Percentiles rank a stretch among this genome's conserved stretches.
phyloP scores from a whole-genome alignment of 2,797 vertebrate genomes.

The Spinus pinus region DNA sequence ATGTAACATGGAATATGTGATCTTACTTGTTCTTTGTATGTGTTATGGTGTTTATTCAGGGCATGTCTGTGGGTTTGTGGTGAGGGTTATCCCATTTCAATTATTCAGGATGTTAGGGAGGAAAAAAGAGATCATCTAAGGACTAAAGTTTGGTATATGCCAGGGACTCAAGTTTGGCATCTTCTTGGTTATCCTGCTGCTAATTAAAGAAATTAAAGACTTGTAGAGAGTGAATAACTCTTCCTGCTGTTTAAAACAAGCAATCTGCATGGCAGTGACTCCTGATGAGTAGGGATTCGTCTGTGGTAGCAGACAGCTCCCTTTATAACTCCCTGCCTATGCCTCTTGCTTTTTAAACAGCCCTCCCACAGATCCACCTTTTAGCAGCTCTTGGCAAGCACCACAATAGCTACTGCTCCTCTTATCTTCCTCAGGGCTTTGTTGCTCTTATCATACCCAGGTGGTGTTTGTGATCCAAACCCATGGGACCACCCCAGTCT shows the following conservation, averaged over 20 bases:
- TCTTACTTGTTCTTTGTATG: neutral
- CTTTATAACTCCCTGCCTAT: neutral
- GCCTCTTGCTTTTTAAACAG: constrained; percentile 28
- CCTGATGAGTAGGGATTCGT: constrained; percentile 8
- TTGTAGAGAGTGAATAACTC: neutral
- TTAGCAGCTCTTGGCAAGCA: neutral
- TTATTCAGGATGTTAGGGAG: neutral
- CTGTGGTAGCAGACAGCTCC: neutral
- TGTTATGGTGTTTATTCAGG: neutral
- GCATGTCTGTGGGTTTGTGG: neutral
- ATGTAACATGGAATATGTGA: neutral
- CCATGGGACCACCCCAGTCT: neutral
- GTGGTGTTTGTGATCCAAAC: neutral
- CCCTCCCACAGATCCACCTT: neutral
- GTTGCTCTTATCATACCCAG: neutral
- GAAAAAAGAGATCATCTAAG: neutral
- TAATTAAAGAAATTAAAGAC: neutral
- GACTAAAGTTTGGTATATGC: neutral
- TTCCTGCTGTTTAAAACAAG: neutral
- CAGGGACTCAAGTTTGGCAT: neutral
- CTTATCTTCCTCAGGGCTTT: neutral
- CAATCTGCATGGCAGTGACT: neutral
- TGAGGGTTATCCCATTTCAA: neutral
- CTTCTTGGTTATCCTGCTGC: neutral
- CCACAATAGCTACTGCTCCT: neutral